Conservation (phyloP, 2,888 invertebrate species). For the Yponomeuta sedellus region DNA sequence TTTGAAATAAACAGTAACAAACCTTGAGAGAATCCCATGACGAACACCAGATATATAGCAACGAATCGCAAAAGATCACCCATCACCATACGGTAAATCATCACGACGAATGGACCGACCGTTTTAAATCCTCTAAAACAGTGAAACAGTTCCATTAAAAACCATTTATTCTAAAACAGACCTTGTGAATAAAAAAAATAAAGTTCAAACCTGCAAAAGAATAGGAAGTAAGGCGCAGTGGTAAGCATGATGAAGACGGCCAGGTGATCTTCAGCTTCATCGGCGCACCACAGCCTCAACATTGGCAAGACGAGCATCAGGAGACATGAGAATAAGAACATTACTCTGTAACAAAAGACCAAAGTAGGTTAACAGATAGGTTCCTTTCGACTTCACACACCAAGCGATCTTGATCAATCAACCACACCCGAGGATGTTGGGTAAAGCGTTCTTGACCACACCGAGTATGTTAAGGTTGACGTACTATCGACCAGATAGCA, state of each 20-base stretch:
- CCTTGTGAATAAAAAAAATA: neutral
- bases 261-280: constrained; percentile 92
- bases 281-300: constrained; percentile 88
- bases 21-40: constrained; percentile 98
- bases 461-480: too few relatives aligned
- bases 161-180: neutral
- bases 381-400: neutral
- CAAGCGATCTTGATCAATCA: too few relatives aligned
- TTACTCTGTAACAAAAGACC: constrained; percentile 76
- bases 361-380: too few relatives aligned
- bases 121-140: constrained; percentile 93
- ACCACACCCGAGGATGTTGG: too few relatives aligned
- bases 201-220: constrained; percentile 89
- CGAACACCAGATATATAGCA: constrained; percentile 96
- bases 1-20: constrained; percentile 21
- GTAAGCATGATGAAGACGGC: constrained; percentile 96
- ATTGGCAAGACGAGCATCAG: constrained; percentile 91
- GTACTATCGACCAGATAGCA: too few relatives aligned
- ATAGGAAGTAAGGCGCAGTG: constrained; percentile 97
- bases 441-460: too few relatives aligned
- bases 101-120: constrained; percentile 99
- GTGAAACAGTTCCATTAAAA: neutral
- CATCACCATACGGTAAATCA: constrained; percentile 99
- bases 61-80: constrained; percentile 97
- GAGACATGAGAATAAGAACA: constrained; percentile 95